phyloP scores from a whole-genome alignment of 1,140 invertebrate species.

The Mya arenaria region DNA sequence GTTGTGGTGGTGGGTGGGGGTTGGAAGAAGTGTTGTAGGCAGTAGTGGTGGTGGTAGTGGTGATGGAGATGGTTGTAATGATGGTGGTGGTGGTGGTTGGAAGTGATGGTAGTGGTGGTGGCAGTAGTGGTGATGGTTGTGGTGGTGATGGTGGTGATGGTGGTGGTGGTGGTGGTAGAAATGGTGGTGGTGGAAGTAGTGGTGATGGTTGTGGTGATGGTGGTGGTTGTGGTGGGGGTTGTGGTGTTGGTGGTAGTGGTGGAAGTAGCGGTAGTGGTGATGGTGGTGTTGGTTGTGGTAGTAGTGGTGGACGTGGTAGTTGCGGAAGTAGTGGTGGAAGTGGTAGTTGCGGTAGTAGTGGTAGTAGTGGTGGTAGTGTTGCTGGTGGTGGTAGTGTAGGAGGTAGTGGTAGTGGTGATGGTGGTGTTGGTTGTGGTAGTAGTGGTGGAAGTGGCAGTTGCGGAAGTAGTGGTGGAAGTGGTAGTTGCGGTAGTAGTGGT shows the following conservation, averaged over 20 bases:
- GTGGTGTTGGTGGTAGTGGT: not conserved
- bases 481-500: not conserved
- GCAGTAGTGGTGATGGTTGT: not conserved
- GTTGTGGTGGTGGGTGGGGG: constrained; percentile 20
- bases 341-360: not conserved
- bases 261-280: not conserved
- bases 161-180: not conserved
- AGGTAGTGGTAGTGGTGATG: too few species aligned
- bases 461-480: not conserved
- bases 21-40: constrained; percentile 18
- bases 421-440: too few species aligned
- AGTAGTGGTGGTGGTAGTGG: not conserved
- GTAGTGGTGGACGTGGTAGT: not conserved
- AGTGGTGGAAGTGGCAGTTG: too few species aligned
- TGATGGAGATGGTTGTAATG: not conserved
- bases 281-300: not conserved
- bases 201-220: not conserved
- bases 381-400: too few species aligned
- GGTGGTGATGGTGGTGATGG: not conserved
- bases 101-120: not conserved
- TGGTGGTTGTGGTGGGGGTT: not conserved
- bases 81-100: not conserved
- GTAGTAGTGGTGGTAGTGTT: too few species aligned
- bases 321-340: not conserved
- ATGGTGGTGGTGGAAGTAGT: not conserved